These are phyloP conservation scores for Calliopum simillimum DNA, from an alignment of 2,888 invertebrate genomes.

Conservation along the genomic window DNA sequence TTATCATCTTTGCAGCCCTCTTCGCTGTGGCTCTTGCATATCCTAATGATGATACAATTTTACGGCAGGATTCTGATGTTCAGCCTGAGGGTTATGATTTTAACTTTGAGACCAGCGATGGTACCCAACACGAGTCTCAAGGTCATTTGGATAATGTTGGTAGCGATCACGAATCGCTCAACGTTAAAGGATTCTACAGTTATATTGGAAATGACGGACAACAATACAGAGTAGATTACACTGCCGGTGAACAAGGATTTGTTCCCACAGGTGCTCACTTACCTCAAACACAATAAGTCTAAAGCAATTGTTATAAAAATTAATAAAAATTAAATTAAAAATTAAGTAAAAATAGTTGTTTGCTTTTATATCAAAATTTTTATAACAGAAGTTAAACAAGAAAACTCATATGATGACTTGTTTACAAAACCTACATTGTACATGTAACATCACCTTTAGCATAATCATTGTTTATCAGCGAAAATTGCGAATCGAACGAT, in stretches of 20 bases:
- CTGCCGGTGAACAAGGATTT: constrained; percentile 66
- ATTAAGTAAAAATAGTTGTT: no score
- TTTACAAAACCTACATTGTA: no score
- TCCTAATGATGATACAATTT: constrained; percentile 46
- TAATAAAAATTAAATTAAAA: no score
- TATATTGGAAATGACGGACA: constrained; percentile 71
- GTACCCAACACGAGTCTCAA: constrained; percentile 67
- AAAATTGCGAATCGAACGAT: no score
- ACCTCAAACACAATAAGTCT: no score
- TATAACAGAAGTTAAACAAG: no score
- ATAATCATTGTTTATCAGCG: no score
- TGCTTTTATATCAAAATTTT: no score
- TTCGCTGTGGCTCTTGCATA: constrained; percentile 49
- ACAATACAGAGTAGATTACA: constrained; percentile 69
- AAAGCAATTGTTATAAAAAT: no score
- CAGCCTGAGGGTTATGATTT: constrained; percentile 41
- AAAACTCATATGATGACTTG: no score
- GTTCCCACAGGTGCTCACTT: constrained; percentile 59
- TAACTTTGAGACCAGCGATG: constrained; percentile 68
- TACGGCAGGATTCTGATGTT: constrained; percentile 42
- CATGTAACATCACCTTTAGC: no score
- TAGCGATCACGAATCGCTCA: constrained; percentile 67
- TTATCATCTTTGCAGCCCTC: constrained; percentile 49
- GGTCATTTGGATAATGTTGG: constrained; percentile 69
- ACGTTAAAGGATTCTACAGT: constrained; percentile 67